A percentile compares a stretch with the other conserved stretches of the same genome.
phyloP scores from a whole-genome alignment of 2,797 vertebrate species.

The Tapirus indicus region DNA sequence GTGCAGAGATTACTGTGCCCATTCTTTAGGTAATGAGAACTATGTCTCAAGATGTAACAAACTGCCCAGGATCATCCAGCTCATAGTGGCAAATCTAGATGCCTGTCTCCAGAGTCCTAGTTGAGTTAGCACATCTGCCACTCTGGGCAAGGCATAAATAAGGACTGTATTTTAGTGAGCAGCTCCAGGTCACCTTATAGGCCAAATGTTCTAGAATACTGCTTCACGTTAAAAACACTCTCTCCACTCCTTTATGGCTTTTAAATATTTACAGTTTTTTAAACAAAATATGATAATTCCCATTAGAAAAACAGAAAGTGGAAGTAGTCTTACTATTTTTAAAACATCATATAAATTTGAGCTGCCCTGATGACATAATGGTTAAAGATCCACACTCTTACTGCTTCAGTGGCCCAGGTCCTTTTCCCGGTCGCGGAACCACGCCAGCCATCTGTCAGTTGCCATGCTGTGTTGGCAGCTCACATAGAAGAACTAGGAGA shows the following conservation, averaged over 20 bases:
- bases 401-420: too few species aligned
- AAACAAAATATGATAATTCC: constrained; percentile 30
- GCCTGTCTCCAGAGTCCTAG: background rate
- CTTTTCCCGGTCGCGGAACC: too few species aligned
- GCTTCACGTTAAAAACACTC: background rate
- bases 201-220: background rate
- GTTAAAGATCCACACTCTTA: too few species aligned
- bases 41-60: background rate
- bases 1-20: background rate
- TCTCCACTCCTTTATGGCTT: background rate
- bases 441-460: too few species aligned
- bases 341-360: background rate
- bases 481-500: too few species aligned
- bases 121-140: background rate
- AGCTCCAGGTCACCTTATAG: background rate
- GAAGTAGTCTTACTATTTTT: background rate
- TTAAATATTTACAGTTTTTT: constrained; percentile 40
- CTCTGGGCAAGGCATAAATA: background rate
- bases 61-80: background rate
- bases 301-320: background rate
- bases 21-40: background rate
- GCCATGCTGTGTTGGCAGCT: too few species aligned
- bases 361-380: too few species aligned
- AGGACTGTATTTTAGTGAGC: background rate
- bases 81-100: background rate